Evolutionary conservation across 2,888 invertebrate genomes (phyloP), one percentile per base, ranked within the genome.

Genomic region (Nephrotoma guestfalica): DNA sequence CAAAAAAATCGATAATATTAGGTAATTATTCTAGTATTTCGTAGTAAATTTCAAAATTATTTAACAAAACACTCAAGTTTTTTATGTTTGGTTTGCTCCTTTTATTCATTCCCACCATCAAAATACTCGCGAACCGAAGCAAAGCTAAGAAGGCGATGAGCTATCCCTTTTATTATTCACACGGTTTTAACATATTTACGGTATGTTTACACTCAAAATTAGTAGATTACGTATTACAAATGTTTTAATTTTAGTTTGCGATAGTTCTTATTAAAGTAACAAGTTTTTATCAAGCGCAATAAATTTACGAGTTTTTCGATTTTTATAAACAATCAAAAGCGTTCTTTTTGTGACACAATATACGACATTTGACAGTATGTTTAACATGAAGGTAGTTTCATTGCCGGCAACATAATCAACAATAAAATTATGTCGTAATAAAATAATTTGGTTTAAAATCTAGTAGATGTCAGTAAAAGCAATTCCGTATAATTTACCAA

Each of bases 241-340:
- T 30, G 3, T 7, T 4, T 71, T 30, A 71, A 7, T 71, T 71
- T 71, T 30, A 9, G 2, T n/a, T 71, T 71, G 11, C 9, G 11
- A 9, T 30, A 71, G 30, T 71, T 71, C 30, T 30, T 71, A 30
- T 30, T 71, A 11, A 11, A 30, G 71, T 71, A 71, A 71, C 30
- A 71, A 71, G 71, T 71, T 71, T 71, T 71, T 71, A 71, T 71
- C 71, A 30, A 71, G 71, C 71, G 30, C 9, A 30, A 71, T 30
- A 71, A 71, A 71, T 15, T 57, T 57, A 57, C 15, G 15, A 57
- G 51, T 71, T 30, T 71, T n/a, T 30, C 71, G 30, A 71, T 84
- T 84, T 41, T 41, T 42, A 84, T 84, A 84, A 84, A 84, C 84
- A 84, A 84, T 84, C 42, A 84, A 84, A 84, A 84, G 84, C 84